Base-by-base conservation (phyloP, 2,797 vertebrate genomes). In the Apodemus agrarius region DNA sequence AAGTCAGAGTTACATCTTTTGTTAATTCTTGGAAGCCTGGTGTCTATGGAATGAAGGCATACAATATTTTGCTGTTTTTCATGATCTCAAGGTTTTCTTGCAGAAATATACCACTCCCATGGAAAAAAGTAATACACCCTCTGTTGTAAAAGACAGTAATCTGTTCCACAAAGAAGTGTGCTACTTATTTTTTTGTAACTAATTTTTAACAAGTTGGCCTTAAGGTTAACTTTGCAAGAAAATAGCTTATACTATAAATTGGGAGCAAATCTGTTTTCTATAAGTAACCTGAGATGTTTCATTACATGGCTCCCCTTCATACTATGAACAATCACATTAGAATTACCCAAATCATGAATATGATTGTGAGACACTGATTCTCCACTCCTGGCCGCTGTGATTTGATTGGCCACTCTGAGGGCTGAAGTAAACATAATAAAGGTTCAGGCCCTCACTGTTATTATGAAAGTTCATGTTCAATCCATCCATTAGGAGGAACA, bases 351-450 rank as follows among this genome's bases (percentile, higher is more conserved):
- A 67, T 78, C 57, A 90, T 12, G 43, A 0, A 2, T 10, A n/a
- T 87, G 34, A 65, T 6, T 90, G 29, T 59, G 43, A 84, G 91
- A 81, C 90, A 90, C 22, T 46, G 9, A 78, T 92, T 88, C 72
- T 76, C 54, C 59, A 74, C 10, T 83, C 14, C 59, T 89, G 43
- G 29, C 8, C 24, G 93, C 79, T 87, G 17, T 3, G 69, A 46
- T 34, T 59, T 13, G 21, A 63, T 49, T 84, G 76, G 37, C 59
- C 13, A n/a, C 90, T 24, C 61, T n/a, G n/a, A n/a, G 67, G 21
- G 86, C 21, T 54, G 80, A 90, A 63, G 46, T 12, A 92, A 94
- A 76, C 11, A 93, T 29, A 95, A 90, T 19, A 67, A 80, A 21
- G 43, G 12, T 12, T 82, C 31, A 54, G 57, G 21, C 52, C 29